These are phyloP conservation scores for Corbicula japonica DNA, from an alignment of 2,888 invertebrate species.

Conservation along the genomic window DNA sequence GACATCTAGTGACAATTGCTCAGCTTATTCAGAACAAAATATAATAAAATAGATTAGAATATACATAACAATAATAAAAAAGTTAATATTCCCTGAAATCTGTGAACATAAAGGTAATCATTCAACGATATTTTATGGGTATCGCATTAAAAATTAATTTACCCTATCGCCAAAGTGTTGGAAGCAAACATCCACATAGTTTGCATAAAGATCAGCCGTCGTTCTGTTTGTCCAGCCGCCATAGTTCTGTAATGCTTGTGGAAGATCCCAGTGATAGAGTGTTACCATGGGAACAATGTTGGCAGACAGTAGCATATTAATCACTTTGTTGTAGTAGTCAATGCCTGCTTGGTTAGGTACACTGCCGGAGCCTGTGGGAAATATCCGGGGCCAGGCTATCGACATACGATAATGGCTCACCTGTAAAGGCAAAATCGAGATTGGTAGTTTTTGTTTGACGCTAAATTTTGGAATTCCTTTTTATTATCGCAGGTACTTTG, in stretches of 20 bases:
- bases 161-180: conserved; percentile 85
- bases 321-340: conserved; percentile 92
- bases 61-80: too few relatives aligned
- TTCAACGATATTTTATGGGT: too few relatives aligned
- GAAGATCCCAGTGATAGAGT: conserved; percentile 87
- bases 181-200: conserved; percentile 85
- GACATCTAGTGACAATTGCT: too few relatives aligned
- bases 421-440: too few relatives aligned
- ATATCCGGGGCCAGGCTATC: conserved; percentile 91
- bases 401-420: conserved; percentile 86
- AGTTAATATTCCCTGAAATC: too few relatives aligned
- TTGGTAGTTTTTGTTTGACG: too few relatives aligned
- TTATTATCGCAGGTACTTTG: too few relatives aligned
- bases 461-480: too few relatives aligned
- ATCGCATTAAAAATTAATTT: too few relatives aligned
- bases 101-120: too few relatives aligned
- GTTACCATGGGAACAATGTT: conserved; percentile 89
- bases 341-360: conserved; percentile 90
- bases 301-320: conserved; percentile 90
- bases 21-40: too few relatives aligned
- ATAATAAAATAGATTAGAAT: too few relatives aligned
- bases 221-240: conserved; percentile 86
- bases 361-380: conserved; percentile 88
- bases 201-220: conserved; percentile 80
- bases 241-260: conserved; percentile 81